Evolutionary conservation across 2,888 invertebrate species (phyloP).

Genomic region (Dolomedes plantarius): DNA sequence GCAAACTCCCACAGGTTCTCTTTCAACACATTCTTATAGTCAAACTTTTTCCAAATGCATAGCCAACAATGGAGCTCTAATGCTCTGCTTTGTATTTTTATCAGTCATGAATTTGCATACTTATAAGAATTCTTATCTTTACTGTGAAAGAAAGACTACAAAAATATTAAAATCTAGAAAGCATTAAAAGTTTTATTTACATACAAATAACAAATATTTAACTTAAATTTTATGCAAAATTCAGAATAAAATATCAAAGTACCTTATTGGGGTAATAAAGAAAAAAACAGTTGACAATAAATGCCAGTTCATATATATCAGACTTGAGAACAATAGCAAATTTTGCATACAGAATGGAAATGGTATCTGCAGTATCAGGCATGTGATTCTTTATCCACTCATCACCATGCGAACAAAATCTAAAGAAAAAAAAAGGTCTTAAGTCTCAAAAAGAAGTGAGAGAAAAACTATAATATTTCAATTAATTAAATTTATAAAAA

Average conservation of each 20-base stretch:
- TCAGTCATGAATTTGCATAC: no score
- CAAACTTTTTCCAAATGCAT: no score
- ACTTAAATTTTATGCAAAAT: not conserved
- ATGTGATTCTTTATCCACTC: slow-evolving; percentile 82
- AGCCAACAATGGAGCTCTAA: no score
- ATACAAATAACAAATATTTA: not conserved
- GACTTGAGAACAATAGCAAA: not conserved
- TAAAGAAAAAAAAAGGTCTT: slow-evolving; percentile 32
- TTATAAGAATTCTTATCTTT: no score
- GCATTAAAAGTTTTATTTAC: not conserved
- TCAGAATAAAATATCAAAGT: not conserved
- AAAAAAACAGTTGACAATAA: not conserved
- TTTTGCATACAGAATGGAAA: not conserved
- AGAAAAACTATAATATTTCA: no score
- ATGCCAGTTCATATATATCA: not conserved
- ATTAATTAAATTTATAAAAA: no score
- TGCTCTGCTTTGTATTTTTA: no score
- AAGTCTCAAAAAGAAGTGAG: not conserved
- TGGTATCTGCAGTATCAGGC: not conserved
- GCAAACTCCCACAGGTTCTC: no score
- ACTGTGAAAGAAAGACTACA: no score
- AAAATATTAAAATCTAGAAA: no score
- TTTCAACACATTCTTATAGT: no score
- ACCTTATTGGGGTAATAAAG: not conserved
- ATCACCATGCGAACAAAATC: slow-evolving; percentile 97